Evolutionary conservation across 2,797 vertebrate species (phyloP).

Genomic region (Micrastur ruficollis): DNA sequence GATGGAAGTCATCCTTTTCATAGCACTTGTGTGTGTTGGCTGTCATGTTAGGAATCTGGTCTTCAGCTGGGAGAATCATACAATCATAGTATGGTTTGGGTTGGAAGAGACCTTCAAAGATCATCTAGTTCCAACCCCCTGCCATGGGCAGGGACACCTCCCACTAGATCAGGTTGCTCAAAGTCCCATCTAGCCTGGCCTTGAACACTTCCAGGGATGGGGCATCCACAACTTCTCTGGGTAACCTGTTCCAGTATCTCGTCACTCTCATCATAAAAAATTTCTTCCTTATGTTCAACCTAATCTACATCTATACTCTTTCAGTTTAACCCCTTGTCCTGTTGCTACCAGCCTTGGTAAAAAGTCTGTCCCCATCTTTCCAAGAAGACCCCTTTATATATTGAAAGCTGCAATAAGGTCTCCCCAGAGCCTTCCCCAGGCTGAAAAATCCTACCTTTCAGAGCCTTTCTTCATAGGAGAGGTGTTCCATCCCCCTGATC

Average conservation of each 20-base stretch:
- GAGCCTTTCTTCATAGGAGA: not conserved
- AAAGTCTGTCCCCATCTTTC: not conserved
- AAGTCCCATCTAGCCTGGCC: not conserved
- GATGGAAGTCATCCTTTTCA: not conserved
- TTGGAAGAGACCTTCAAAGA: not conserved
- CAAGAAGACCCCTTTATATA: not conserved
- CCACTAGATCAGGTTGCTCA: not conserved
- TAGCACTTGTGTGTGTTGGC: not conserved
- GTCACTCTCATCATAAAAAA: not conserved
- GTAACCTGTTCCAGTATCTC: not conserved
- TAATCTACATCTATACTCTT: not conserved
- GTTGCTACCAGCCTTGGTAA: not conserved
- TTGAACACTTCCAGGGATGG: not conserved
- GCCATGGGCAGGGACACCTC: not conserved
- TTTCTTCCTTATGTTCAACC: not conserved
- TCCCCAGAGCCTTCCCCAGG: not conserved
- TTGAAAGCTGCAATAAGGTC: not conserved
- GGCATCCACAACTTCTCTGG: not conserved
- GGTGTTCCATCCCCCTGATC: not conserved
- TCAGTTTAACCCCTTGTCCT: not conserved
- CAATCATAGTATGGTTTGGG: not conserved
- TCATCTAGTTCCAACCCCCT: fast-evolving
- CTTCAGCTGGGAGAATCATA: not conserved
- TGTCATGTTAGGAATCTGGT: not conserved
- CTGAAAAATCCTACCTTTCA: not conserved